Evolutionary conservation across 2,797 vertebrate species (phyloP).

Genomic region (Gymnopithys bicolor): DNA sequence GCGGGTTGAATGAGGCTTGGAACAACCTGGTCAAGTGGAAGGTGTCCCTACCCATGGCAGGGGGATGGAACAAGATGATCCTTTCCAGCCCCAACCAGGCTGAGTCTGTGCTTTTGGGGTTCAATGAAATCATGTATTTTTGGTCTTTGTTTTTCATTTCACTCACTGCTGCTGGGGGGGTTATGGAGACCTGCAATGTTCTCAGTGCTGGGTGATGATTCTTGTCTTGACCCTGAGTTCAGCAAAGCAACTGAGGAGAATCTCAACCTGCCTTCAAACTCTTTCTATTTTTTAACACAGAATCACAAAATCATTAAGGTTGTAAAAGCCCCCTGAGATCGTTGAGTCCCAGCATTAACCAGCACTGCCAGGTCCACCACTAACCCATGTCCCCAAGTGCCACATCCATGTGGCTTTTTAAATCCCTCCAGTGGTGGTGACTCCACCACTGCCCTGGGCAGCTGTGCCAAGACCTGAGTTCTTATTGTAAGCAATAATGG

Average conservation of each 20-base stretch:
- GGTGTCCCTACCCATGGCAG: not conserved
- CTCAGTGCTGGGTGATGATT: rapidly evolving
- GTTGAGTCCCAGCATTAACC: not conserved
- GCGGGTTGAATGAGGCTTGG: rapidly evolving
- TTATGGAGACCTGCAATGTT: not conserved
- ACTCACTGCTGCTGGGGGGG: not conserved
- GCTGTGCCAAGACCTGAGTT: not conserved
- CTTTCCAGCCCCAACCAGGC: not conserved
- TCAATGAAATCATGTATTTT: not conserved
- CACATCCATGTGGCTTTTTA: not conserved
- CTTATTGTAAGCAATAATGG: not conserved
- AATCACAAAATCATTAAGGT: not conserved
- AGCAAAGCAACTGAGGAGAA: not conserved
- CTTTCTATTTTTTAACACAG: not conserved
- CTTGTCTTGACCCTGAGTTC: not conserved
- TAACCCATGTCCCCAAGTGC: not conserved
- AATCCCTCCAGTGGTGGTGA: not conserved
- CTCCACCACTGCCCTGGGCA: not conserved
- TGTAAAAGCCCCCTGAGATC: not conserved
- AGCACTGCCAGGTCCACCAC: not conserved
- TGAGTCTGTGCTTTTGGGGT: not conserved
- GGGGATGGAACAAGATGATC: rapidly evolving
- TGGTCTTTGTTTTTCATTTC: not conserved
- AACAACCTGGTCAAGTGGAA: rapidly evolving
- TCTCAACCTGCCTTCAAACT: not conserved